Evolutionary conservation across 2,113 vertebrate genomes (phyloP).

Genomic region (Eurystomus gularis): DNA sequence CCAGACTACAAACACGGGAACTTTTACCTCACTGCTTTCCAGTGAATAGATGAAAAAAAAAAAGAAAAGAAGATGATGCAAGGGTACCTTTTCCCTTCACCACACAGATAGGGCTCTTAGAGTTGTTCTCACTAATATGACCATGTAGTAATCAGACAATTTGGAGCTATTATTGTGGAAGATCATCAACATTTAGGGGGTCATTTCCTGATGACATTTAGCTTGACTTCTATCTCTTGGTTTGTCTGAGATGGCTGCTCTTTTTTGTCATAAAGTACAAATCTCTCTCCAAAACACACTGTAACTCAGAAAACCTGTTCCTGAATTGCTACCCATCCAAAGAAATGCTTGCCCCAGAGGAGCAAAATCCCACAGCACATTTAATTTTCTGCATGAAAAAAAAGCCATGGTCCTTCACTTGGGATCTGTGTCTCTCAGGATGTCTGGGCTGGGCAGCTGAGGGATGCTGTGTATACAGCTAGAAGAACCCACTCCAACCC

Average conservation of each 20-base stretch:
- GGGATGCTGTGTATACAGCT: background rate
- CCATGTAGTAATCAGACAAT: background rate
- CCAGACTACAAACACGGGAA: accelerated
- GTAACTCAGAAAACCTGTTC: background rate
- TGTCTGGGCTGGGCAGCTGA: background rate
- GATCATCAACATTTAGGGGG: background rate
- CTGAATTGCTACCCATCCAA: background rate
- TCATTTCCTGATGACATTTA: background rate
- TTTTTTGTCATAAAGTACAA: background rate
- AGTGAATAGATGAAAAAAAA: background rate
- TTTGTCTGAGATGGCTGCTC: background rate
- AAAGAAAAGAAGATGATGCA: background rate
- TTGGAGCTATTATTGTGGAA: background rate
- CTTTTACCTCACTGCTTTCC: background rate
- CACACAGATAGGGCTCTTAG: background rate
- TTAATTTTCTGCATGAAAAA: background rate
- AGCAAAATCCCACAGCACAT: background rate
- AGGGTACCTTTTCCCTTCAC: background rate
- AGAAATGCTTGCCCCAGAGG: background rate
- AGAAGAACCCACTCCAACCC: background rate
- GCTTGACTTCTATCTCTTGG: background rate
- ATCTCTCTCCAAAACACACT: background rate
- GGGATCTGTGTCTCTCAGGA: background rate
- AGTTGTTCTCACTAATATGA: background rate
- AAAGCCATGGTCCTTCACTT: background rate